phyloP scores from a whole-genome alignment of 2,797 vertebrate genomes.

The Adelosebastes latens region DNA sequence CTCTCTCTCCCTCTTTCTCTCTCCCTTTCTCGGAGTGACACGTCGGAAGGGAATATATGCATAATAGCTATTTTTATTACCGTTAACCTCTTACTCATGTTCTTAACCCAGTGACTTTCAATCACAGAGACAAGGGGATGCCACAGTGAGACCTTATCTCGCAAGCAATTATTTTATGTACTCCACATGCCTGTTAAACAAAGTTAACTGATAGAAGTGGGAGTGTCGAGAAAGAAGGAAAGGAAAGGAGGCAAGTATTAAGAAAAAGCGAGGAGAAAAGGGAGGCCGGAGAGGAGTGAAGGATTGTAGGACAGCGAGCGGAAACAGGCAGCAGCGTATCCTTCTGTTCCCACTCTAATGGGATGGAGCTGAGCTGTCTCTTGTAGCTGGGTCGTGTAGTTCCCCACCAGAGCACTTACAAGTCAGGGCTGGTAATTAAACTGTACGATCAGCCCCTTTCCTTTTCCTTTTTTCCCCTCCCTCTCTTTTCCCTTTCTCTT shows the following conservation, averaged over 20 bases:
- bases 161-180: constrained; percentile 74
- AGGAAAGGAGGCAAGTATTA: constrained; percentile 24
- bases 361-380: constrained; percentile 82
- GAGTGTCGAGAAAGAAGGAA: background rate
- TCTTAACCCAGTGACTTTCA: constrained; percentile 80
- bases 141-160: constrained; percentile 46
- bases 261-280: constrained; percentile 29
- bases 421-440: constrained; percentile 87
- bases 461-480: constrained; percentile 31
- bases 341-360: constrained; percentile 84
- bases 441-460: constrained; percentile 75
- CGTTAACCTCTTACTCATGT: constrained; percentile 82
- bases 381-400: constrained; percentile 81
- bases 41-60: constrained; percentile 89
- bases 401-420: constrained; percentile 85
- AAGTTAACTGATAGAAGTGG: constrained; percentile 45
- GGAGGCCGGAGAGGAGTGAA: constrained; percentile 42
- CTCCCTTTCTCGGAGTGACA: constrained; percentile 85
- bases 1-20: constrained; percentile 42
- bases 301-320: constrained; percentile 64
- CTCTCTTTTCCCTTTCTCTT: constrained; percentile 39
- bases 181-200: constrained; percentile 60
- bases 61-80: constrained; percentile 91
- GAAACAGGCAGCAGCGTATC: constrained; percentile 63
- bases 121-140: constrained; percentile 70